These are phyloP conservation scores for Trichomycterus rosablanca DNA, from an alignment of 2,113 vertebrate species.

Conservation along the genomic window DNA sequence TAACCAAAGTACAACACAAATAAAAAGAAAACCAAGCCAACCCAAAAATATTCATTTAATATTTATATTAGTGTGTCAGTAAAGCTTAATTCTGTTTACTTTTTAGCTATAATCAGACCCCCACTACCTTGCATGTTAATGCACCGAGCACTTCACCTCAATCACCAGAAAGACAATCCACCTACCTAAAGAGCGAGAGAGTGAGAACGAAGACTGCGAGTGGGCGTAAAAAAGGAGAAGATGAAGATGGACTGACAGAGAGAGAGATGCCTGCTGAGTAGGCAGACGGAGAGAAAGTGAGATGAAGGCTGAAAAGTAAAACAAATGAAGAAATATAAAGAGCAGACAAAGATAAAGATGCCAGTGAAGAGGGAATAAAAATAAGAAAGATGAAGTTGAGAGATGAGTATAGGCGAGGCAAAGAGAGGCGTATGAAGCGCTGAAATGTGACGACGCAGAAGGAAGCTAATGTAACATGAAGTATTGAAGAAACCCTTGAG, in stretches of 20 bases:
- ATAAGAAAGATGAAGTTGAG: slow-evolving; percentile 1
- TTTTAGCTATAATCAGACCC: slow-evolving; percentile 2
- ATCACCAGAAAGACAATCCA: slow-evolving; percentile 12
- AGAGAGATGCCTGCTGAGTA: slow-evolving; percentile 14
- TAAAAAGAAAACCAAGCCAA: too few relatives aligned
- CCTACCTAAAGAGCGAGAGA: not conserved
- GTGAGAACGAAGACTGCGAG: slow-evolving; percentile 25
- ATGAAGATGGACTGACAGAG: slow-evolving; percentile 25
- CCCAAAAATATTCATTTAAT: too few relatives aligned
- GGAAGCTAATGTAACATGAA: too few relatives aligned
- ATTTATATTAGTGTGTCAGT: too few relatives aligned
- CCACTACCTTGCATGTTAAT: slow-evolving; percentile 25
- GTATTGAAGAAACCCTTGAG: too few relatives aligned
- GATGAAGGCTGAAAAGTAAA: slow-evolving; percentile 8
- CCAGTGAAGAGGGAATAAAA: not conserved
- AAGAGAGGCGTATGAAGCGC: slow-evolving; percentile 5
- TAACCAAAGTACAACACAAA: too few relatives aligned
- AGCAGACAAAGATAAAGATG: slow-evolving; percentile 9
- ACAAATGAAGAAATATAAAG: slow-evolving; percentile 21
- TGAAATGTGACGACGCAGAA: slow-evolving; percentile 1
- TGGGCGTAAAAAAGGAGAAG: slow-evolving; percentile 7
- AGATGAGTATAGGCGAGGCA: slow-evolving; percentile 1
- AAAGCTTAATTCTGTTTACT: too few relatives aligned
- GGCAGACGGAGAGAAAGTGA: slow-evolving; percentile 8
- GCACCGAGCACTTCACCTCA: slow-evolving; percentile 28